phyloP scores from a whole-genome alignment of 2,113 vertebrate species.

The Aptenodytes forsteri region DNA sequence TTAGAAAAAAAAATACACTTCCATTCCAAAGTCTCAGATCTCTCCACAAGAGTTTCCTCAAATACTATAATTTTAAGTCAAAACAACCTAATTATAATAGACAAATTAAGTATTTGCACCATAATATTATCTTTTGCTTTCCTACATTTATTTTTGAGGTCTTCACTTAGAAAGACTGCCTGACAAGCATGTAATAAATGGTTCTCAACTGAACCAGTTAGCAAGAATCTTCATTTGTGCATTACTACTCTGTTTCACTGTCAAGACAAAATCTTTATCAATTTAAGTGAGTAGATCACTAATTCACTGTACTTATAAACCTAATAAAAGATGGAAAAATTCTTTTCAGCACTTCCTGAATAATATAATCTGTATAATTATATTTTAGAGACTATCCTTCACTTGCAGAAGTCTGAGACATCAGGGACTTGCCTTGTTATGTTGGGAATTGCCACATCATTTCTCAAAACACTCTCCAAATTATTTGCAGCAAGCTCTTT shows the following conservation, averaged over 20 bases:
- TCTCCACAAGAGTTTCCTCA: background rate
- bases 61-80: background rate
- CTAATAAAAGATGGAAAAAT: background rate
- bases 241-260: background rate
- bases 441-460: background rate
- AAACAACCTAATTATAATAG: background rate
- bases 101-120: background rate
- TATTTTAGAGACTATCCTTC: background rate
- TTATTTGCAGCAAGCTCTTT: background rate
- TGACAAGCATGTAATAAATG: background rate
- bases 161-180: background rate
- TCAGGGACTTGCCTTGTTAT: background rate
- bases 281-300: background rate
- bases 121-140: background rate
- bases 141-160: background rate
- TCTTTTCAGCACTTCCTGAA: background rate
- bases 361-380: background rate
- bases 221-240: background rate
- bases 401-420: background rate
- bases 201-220: background rate
- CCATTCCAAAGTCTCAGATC: background rate
- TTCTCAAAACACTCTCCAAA: background rate
- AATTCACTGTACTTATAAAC: background rate
- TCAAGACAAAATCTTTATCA: background rate
- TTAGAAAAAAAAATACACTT: background rate